Percentiles rank a stretch among this genome's conserved stretches.
Evolutionary conservation across 2,888 invertebrate genomes (phyloP).

Genomic region (Dysmachus trigonus): DNA sequence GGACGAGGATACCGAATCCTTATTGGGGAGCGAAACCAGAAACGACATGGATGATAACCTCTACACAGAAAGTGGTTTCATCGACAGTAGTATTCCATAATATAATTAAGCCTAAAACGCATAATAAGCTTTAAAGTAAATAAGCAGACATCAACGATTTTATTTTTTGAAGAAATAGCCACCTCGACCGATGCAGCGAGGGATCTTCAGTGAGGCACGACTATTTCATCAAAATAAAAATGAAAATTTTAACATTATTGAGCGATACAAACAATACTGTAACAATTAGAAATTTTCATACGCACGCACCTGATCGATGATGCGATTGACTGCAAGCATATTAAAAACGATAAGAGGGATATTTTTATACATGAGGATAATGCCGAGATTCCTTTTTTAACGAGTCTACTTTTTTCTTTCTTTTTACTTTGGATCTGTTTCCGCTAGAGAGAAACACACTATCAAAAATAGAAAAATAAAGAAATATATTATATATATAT

Average conservation of each 20-base stretch:
- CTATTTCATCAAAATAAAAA: neutral
- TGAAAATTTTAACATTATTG: neutral
- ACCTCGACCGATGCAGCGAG: neutral
- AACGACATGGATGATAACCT: conserved; percentile 63
- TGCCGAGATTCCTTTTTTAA: conserved; percentile 8
- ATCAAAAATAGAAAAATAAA: neutral
- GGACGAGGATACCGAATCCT: conserved; percentile 85
- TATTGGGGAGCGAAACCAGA: conserved; percentile 70
- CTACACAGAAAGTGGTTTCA: conserved; percentile 60
- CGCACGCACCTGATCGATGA: conserved; percentile 23
- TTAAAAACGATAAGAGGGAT: conserved; percentile 35
- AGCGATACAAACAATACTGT: neutral
- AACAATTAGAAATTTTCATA: conserved; percentile 28
- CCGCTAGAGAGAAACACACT: conserved; percentile 1
- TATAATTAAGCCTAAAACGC: neutral
- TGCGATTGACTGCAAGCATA: conserved; percentile 23
- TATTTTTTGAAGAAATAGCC: neutral
- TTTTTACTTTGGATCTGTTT: conserved; percentile 5
- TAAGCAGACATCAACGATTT: neutral
- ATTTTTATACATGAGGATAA: conserved; percentile 34
- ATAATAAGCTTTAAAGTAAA: conserved; percentile 1
- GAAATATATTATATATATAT: neutral
- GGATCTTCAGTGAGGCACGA: neutral
- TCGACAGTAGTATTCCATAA: conserved; percentile 34
- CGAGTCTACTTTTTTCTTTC: neutral